Evolutionary conservation across 2,113 vertebrate species (phyloP), one percentile per base, ranked within the genome.

Genomic region (Genyomyrus donnyi): DNA sequence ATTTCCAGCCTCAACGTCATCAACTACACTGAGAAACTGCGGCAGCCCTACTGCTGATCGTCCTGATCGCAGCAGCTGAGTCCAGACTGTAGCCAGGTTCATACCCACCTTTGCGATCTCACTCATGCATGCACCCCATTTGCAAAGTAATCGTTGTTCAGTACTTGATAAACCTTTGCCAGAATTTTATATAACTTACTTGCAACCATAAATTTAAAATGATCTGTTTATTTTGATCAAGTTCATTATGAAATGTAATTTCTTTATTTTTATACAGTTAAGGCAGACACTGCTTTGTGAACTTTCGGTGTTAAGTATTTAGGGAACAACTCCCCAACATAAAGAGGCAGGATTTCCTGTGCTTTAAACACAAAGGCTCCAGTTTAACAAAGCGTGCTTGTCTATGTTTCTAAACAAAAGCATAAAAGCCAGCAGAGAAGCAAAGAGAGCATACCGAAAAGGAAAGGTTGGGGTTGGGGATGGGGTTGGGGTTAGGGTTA

Each of bases 401-500:
- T 77, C 74, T 77, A 5, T 53, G 58, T 90, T 77, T 66, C 56
- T n/a, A 48, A 46, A 85, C 39, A 85, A 85, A 85, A 85, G 35
- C 77, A 83, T 42, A 39, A 21, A 45, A 45, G 77, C 39, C 31
- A 45, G 31, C 77, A 42, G 17, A 42, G 45, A 48, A 48, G 19
- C 39, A n/a, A 85, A 85, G 74, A 19, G 74, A 77, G n/a, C 62
- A 77, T 19, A 7, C 31, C 5, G 15, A 35, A 77, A 35, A 6
- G 74, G 74, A 77, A 35, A 77, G 1, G 62, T 17, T 66, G 11
- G 0, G 58, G 2, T n/a, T 66, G n/a, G n/a, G n/a, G n/a, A n/a
- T n/a, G n/a, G n/a, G n/a, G n/a, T n/a, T n/a, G n/a, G n/a, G n/a
- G n/a, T n/a, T n/a, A n/a, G n/a, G n/a, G 0, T 3, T 27, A 4